A percentile compares a stretch with the other conserved stretches of the same genome.
Evolutionary conservation across 2,113 vertebrate genomes (phyloP).

Genomic region (Cebidichthys violaceus): DNA sequence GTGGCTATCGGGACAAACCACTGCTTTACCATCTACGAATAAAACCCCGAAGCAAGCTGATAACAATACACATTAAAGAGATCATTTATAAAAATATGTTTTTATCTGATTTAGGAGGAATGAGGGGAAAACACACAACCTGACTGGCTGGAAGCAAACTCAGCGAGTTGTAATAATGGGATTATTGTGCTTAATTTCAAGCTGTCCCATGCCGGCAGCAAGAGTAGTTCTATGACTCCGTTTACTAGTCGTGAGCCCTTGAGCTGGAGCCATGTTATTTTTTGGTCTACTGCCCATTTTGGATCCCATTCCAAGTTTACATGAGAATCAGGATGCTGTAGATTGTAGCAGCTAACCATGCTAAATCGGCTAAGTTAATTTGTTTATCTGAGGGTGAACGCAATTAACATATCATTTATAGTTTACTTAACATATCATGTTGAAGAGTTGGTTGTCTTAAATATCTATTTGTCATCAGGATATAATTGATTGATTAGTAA

Average conservation of each 20-base stretch:
- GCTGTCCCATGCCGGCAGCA: constrained; percentile 43
- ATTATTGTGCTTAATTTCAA: constrained; percentile 65
- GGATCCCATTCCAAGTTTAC: constrained; percentile 29
- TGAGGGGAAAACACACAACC: constrained; percentile 54
- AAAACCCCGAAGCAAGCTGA: constrained; percentile 25
- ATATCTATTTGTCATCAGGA: background rate
- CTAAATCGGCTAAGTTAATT: background rate
- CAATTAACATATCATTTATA: background rate
- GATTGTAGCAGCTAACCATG: background rate
- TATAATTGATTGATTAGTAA: background rate
- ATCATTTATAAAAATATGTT: constrained; percentile 40
- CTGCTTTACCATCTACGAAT: constrained; percentile 10
- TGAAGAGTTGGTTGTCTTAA: background rate
- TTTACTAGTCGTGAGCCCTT: constrained; percentile 32
- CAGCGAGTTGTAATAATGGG: constrained; percentile 50
- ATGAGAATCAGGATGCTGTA: constrained; percentile 11
- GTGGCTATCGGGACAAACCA: background rate
- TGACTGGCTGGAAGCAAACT: constrained; percentile 43
- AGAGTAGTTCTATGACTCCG: constrained; percentile 44
- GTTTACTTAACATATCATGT: background rate
- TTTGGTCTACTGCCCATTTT: constrained; percentile 35
- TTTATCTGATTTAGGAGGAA: constrained; percentile 55
- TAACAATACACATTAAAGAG: constrained; percentile 39
- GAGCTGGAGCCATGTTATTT: constrained; percentile 33
- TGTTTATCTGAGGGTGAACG: background rate